Percentiles rank a stretch among this genome's conserved stretches.
Evolutionary conservation across 1,140 invertebrate species (phyloP).

Genomic region (Lepidurus arcticus): DNA sequence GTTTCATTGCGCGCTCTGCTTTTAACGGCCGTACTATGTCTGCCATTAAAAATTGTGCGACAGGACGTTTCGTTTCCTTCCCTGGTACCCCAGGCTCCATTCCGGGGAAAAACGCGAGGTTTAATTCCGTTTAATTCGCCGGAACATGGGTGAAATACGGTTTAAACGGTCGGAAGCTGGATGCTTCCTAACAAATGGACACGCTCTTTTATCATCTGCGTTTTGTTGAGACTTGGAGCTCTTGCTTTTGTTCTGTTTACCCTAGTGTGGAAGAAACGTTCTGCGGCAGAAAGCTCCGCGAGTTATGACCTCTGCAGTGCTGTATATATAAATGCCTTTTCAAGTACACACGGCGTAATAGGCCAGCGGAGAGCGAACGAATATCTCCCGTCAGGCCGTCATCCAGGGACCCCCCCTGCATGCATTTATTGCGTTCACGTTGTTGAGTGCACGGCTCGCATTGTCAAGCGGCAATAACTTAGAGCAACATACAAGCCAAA

Average conservation of each 20-base stretch:
- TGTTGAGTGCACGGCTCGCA: not conserved
- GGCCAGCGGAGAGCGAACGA: not conserved
- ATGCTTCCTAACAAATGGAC: not conserved
- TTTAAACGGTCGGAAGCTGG: too few species aligned
- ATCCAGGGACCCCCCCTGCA: not conserved
- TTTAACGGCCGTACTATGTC: not conserved
- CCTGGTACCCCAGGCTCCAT: too few species aligned
- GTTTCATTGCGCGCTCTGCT: not conserved
- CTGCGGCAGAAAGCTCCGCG: not conserved
- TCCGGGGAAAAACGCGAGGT: too few species aligned
- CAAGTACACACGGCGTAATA: not conserved
- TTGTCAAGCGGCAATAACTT: not conserved
- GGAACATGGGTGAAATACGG: too few species aligned
- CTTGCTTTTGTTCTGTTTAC: not conserved
- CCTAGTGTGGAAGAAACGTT: not conserved
- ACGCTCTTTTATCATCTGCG: not conserved
- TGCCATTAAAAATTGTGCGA: too few species aligned
- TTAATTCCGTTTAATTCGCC: too few species aligned
- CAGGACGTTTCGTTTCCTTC: too few species aligned
- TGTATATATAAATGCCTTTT: not conserved
- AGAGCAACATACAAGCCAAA: not conserved
- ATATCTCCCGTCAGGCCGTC: not conserved
- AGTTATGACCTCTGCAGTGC: constrained; percentile 21
- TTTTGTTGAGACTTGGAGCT: not conserved
- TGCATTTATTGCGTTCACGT: constrained; percentile 10